Percentiles rank a stretch among this genome's conserved stretches.
Evolutionary conservation across 2,113 vertebrate genomes (phyloP).

Genomic region (Lagopus muta): DNA sequence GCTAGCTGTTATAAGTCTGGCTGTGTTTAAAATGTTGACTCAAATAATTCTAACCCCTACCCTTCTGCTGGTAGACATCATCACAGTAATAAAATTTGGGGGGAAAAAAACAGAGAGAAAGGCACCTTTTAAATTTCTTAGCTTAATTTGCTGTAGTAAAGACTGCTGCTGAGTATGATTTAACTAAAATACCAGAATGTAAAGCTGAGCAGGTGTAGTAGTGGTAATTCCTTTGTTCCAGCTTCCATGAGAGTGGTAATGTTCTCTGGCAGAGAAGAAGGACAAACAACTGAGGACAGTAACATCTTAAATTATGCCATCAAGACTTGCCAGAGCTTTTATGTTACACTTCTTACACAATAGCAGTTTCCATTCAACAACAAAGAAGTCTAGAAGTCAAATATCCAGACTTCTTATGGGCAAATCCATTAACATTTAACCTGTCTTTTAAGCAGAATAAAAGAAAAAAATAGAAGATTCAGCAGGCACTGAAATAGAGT

Average conservation of each 20-base stretch:
- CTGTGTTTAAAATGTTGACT: conserved; percentile 23
- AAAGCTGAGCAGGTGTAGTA: background rate
- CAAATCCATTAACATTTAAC: background rate
- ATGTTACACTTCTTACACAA: background rate
- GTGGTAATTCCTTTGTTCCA: background rate
- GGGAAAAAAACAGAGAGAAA: background rate
- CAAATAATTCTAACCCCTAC: background rate
- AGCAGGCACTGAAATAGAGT: background rate
- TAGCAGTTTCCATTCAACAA: background rate
- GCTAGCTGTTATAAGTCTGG: background rate
- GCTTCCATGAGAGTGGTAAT: background rate
- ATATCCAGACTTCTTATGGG: background rate
- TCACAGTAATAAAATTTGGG: background rate
- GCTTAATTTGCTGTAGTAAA: background rate
- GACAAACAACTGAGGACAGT: background rate
- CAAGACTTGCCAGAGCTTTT: background rate
- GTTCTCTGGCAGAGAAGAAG: background rate
- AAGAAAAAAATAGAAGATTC: background rate
- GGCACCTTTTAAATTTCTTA: background rate
- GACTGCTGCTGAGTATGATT: background rate
- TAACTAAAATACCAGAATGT: background rate
- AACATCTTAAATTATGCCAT: background rate
- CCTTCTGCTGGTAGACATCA: background rate
- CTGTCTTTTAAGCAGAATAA: background rate
- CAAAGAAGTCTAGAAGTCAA: background rate